Percentiles rank a stretch among this genome's conserved stretches.
Evolutionary conservation across 1,140 invertebrate species (phyloP).

Genomic region (Drosophila varians): DNA sequence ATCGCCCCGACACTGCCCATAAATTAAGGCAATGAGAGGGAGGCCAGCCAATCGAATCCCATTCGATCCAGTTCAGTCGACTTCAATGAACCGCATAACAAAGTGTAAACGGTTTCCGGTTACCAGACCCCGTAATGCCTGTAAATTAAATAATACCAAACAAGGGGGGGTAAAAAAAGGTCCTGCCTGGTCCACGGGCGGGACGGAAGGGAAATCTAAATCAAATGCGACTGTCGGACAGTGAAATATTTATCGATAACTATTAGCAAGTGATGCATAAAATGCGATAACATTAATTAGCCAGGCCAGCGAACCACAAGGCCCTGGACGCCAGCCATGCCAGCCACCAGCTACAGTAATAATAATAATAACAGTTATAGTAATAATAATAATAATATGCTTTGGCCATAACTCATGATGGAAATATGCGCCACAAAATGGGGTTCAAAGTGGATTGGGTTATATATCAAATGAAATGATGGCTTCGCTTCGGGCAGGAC

Average conservation of each 20-base stretch:
- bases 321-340: slow-evolving; percentile 12
- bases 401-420: slow-evolving; percentile 21
- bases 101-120: slow-evolving; percentile 20
- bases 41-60: not conserved
- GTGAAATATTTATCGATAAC: slow-evolving; percentile 79
- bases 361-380: slow-evolving; percentile 48
- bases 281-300: slow-evolving; percentile 82
- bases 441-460: not conserved
- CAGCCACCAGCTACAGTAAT: slow-evolving; percentile 33
- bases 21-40: slow-evolving; percentile 27
- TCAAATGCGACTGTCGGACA: slow-evolving; percentile 35
- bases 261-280: slow-evolving; percentile 79
- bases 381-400: slow-evolving; percentile 35
- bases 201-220: not conserved
- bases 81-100: slow-evolving; percentile 36
- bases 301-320: slow-evolving; percentile 44
- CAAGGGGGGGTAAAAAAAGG: slow-evolving; percentile 3
- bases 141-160: slow-evolving; percentile 59
- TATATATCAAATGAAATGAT: not conserved
- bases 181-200: no score
- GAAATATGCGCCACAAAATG: slow-evolving; percentile 27
- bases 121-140: not conserved
- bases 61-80: not conserved
- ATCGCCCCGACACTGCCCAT: slow-evolving; percentile 51
- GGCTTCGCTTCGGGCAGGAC: not conserved